phyloP scores from a whole-genome alignment of 2,797 vertebrate species.

The Microcaecilia unicolor region DNA sequence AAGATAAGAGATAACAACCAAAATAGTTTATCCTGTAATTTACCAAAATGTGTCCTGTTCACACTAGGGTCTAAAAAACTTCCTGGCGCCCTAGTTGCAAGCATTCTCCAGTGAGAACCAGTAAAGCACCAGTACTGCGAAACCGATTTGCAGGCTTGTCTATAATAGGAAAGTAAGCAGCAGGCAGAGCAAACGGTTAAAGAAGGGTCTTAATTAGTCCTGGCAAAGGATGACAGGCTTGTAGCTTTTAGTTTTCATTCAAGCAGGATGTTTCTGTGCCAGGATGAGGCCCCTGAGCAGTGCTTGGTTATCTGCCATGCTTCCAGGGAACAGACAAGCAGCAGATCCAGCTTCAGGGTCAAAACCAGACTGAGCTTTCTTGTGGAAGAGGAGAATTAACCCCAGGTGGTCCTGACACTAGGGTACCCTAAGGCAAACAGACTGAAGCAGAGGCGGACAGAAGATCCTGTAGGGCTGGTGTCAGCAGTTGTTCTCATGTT shows the following conservation, averaged over 20 bases:
- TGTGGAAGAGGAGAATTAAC: neutral
- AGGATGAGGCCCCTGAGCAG: neutral
- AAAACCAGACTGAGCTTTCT: neutral
- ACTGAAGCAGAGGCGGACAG: neutral
- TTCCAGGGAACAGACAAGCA: neutral
- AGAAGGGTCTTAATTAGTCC: neutral
- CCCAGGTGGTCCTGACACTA: neutral
- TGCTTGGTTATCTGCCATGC: neutral
- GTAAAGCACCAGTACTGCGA: too few relatives aligned
- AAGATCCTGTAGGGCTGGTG: too few relatives aligned
- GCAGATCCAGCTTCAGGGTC: neutral
- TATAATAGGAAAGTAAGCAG: neutral
- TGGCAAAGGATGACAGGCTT: neutral
- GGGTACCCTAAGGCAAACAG: neutral
- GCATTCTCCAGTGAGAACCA: conserved; percentile 5
- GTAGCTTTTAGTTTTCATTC: neutral
- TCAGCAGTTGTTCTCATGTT: too few relatives aligned
- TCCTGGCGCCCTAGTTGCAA: neutral
- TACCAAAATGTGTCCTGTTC: neutral
- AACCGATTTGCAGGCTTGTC: too few relatives aligned
- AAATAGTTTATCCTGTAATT: too few relatives aligned
- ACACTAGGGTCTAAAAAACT: neutral
- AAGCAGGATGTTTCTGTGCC: neutral
- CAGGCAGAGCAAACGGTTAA: neutral
- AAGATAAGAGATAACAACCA: too few relatives aligned